Evolutionary conservation across 2,113 vertebrate genomes (phyloP).

Genomic region (Elephas maximus): DNA sequence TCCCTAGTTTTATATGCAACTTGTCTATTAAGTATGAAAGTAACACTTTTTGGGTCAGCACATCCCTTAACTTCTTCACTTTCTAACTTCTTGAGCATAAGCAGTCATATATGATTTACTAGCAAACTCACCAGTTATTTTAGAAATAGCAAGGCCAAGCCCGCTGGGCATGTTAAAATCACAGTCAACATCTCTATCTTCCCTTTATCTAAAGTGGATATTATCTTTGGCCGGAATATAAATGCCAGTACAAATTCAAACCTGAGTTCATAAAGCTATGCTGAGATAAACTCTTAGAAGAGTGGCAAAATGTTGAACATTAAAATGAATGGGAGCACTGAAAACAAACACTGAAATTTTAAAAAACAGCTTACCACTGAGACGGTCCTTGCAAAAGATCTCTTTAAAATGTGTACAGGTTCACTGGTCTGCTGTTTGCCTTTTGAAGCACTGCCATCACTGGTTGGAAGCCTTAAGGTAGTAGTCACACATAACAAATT

Average conservation of each 20-base stretch:
- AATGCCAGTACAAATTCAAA: slow-evolving; percentile 39
- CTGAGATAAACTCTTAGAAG: slow-evolving; percentile 29
- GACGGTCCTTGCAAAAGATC: slow-evolving; percentile 98
- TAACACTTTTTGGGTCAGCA: background rate
- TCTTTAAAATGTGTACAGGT: slow-evolving; percentile 98
- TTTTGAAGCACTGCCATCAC: slow-evolving; percentile 97
- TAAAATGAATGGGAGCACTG: background rate
- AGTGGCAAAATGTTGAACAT: background rate
- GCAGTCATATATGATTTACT: background rate
- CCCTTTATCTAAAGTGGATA: slow-evolving; percentile 16
- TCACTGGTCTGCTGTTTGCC: slow-evolving; percentile 98
- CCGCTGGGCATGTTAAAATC: background rate
- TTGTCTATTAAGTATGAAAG: background rate
- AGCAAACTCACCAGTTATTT: slow-evolving; percentile 45
- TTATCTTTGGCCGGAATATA: slow-evolving; percentile 21
- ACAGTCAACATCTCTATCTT: background rate
- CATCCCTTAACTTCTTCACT: background rate
- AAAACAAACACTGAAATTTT: background rate
- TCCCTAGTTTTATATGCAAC: background rate
- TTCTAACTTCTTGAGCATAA: background rate
- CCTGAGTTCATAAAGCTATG: slow-evolving; percentile 28
- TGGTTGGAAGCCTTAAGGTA: slow-evolving; percentile 94
- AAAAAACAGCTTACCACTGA: slow-evolving; percentile 92
- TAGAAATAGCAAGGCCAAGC: slow-evolving; percentile 1
- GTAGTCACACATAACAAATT: slow-evolving; percentile 52